Base-by-base conservation (phyloP, 23 tunicate species). In the Clavelina lepadiformis region DNA sequence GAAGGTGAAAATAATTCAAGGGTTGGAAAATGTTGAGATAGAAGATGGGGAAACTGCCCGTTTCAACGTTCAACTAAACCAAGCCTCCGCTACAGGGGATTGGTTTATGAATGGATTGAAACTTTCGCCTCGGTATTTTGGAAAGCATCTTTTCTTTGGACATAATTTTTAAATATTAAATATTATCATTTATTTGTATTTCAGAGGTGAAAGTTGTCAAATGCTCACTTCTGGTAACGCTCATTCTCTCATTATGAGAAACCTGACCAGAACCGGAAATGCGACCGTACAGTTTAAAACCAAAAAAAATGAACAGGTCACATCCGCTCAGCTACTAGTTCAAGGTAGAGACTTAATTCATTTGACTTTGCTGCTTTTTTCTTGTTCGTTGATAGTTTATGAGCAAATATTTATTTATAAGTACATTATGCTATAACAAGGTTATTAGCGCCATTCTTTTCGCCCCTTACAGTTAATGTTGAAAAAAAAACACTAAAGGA, bases 101-200 rank as follows among this genome's bases (percentile, higher is more conserved):
- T 77, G 82, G 82, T 77, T 56, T 55, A 15, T 77, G 23, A 77
- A 77, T 36, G 82, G 82, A 19, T 28, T 77, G 11, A 77, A 77
- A 58, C 82, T 77, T 19, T 25, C 34, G 20, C 38, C 74, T 19
- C 55, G 82, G 82, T 67, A 19, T 26, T 36, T 13, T 59, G 15
- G 11, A 41, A 38, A 38, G 49, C 13, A 8, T 41, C 15, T 41
- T 8, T 8, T 41, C 11, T 41, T 41, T 41, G 13, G 49, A 41
- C 49, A 41, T 8, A 15, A 41, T 15, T 41, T 41, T 54, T 7
- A 61, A 26, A 28, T 15, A 8, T 29, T 28, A 24, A 61, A 0
- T n/a, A 32, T 61, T 15, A 28, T 18, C 23, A n/a, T 31, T 31
- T 32, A n/a, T 35, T 8, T 36, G 13, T 1, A 15, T 56, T 53